Conservation (phyloP, 1,140 invertebrate species). For the Reticulitermes speratus region DNA sequence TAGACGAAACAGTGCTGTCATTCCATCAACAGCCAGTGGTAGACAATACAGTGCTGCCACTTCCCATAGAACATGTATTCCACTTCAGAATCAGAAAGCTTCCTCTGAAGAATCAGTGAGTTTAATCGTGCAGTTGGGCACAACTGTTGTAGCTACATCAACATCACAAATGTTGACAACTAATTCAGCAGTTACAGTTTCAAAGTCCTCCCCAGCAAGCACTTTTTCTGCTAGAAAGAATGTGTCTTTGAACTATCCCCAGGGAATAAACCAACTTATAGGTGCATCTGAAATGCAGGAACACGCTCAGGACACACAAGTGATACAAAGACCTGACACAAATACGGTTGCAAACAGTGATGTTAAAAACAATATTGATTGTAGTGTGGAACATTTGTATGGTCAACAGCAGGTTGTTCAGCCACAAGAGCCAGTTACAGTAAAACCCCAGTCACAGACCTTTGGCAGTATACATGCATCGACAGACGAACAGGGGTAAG, state of each 20-base stretch:
- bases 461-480: neutral
- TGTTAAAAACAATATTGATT: neutral
- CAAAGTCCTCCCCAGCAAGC: slow-evolving; percentile 18
- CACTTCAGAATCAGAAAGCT: slow-evolving; percentile 21
- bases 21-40: slow-evolving; percentile 16
- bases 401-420: neutral
- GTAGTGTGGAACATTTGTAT: neutral
- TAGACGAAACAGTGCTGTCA: neutral
- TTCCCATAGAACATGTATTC: slow-evolving; percentile 26
- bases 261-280: neutral
- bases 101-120: slow-evolving; percentile 27
- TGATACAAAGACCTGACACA: neutral
- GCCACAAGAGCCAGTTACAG: neutral
- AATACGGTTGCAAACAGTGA: neutral
- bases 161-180: neutral
- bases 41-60: slow-evolving; percentile 3
- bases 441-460: neutral
- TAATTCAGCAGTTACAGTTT: slow-evolving; percentile 21
- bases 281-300: neutral
- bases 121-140: slow-evolving; percentile 30
- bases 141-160: slow-evolving; percentile 26
- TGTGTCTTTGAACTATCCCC: neutral
- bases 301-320: neutral
- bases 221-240: neutral
- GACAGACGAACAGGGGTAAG: slow-evolving; percentile 5